Conservation (phyloP, 1,140 invertebrate genomes). For the Cotesia typhae region DNA sequence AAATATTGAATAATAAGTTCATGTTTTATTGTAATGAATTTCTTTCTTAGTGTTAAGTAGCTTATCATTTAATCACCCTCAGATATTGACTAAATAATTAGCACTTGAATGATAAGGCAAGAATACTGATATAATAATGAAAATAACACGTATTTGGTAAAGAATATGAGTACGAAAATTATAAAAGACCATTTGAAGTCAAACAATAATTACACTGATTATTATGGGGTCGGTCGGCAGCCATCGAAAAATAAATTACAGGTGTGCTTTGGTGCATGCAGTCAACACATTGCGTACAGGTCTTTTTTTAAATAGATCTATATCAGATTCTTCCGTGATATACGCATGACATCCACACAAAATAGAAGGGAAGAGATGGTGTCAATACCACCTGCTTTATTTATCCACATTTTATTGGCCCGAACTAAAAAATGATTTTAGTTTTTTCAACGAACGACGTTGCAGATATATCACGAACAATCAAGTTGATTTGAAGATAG, state of each 20-base stretch:
- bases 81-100: too few relatives aligned
- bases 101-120: constrained; percentile 18
- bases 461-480: too few relatives aligned
- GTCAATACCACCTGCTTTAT: constrained; percentile 54
- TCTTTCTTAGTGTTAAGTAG: too few relatives aligned
- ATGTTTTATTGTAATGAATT: too few relatives aligned
- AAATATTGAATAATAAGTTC: too few relatives aligned
- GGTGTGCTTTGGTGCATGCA: constrained; percentile 58
- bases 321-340: constrained; percentile 52
- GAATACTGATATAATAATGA: constrained; percentile 34
- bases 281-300: constrained; percentile 57
- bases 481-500: too few relatives aligned
- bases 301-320: constrained; percentile 58
- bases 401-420: constrained; percentile 56
- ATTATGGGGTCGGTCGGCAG: constrained; percentile 61
- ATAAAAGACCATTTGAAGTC: constrained; percentile 60
- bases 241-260: constrained; percentile 61
- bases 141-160: constrained; percentile 37
- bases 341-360: constrained; percentile 42
- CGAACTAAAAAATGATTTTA: constrained; percentile 34
- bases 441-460: too few relatives aligned
- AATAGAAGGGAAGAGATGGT: constrained; percentile 39
- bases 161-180: constrained; percentile 56
- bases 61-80: too few relatives aligned
- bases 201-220: constrained; percentile 66